Percentiles rank a stretch among this genome's conserved stretches.
phyloP scores from a whole-genome alignment of 2,113 vertebrate species.

The Lycaon pictus region DNA sequence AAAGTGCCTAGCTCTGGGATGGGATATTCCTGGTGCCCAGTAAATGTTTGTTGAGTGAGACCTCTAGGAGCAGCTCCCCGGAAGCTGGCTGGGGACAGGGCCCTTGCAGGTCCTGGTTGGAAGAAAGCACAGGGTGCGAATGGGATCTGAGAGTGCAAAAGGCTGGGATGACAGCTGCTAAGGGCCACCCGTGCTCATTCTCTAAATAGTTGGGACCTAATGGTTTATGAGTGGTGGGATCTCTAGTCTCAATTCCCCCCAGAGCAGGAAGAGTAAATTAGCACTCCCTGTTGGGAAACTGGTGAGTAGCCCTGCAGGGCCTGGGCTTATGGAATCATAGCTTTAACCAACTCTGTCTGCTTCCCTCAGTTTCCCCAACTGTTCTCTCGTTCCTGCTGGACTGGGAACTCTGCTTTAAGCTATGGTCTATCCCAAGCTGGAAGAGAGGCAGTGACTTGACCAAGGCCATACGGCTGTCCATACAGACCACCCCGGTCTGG shows the following conservation, averaged over 20 bases:
- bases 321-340: background rate
- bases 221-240: background rate
- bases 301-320: background rate
- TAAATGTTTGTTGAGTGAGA: background rate
- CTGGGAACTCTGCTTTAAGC: background rate
- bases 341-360: background rate
- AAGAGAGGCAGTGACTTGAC: background rate
- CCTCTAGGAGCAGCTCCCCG: background rate
- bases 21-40: background rate
- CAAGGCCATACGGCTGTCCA: background rate
- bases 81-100: background rate
- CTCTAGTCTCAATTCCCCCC: background rate
- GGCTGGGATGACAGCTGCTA: background rate
- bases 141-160: background rate
- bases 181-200: background rate
- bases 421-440: background rate
- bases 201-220: background rate
- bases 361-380: conserved; percentile 12
- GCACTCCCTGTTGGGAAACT: background rate
- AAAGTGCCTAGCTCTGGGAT: too few relatives aligned
- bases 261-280: background rate
- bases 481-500: background rate
- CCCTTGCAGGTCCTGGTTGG: background rate
- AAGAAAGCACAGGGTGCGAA: background rate
- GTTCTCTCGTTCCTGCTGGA: background rate